A percentile compares a stretch with the other conserved stretches of the same genome.
phyloP scores from a whole-genome alignment of 2,797 vertebrate genomes.

The Arnoldichthys spilopterus region DNA sequence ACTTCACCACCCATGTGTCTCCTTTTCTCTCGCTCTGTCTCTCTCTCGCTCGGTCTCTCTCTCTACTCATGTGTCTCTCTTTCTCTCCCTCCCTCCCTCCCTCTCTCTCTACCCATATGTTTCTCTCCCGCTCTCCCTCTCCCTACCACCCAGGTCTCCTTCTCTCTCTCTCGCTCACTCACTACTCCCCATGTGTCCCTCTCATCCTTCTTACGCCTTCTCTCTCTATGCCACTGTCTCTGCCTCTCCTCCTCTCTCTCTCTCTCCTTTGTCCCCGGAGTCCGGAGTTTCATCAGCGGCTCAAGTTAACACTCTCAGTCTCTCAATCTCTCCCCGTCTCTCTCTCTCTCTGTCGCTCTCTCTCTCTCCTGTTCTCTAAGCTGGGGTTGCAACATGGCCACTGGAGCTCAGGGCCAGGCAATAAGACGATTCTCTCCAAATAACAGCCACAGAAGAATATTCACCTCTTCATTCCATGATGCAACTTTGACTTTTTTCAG shows the following conservation, averaged over 20 bases:
- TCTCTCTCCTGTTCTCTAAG: conserved; percentile 33
- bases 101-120: not conserved
- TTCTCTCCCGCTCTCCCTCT: not conserved
- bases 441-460: conserved; percentile 40
- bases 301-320: conserved; percentile 30
- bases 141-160: not conserved
- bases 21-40: not conserved
- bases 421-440: conserved; percentile 18
- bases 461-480: conserved; percentile 47
- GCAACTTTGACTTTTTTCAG: conserved; percentile 20
- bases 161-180: no score
- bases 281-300: conserved; percentile 47
- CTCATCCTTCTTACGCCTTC: not conserved
- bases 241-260: not conserved
- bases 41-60: not conserved
- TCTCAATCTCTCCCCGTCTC: conserved; percentile 38
- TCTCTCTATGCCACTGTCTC: not conserved
- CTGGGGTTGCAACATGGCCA: conserved; percentile 52
- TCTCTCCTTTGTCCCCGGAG: conserved; percentile 41
- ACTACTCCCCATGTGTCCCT: not conserved
- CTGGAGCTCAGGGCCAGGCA: conserved; percentile 30
- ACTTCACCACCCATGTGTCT: not conserved
- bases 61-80: not conserved
- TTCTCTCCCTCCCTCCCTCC: not conserved
- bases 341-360: conserved; percentile 31